These are phyloP conservation scores for Digitonthophagus gazella DNA, from an alignment of 2,888 invertebrate genomes.

Conservation along the genomic window DNA sequence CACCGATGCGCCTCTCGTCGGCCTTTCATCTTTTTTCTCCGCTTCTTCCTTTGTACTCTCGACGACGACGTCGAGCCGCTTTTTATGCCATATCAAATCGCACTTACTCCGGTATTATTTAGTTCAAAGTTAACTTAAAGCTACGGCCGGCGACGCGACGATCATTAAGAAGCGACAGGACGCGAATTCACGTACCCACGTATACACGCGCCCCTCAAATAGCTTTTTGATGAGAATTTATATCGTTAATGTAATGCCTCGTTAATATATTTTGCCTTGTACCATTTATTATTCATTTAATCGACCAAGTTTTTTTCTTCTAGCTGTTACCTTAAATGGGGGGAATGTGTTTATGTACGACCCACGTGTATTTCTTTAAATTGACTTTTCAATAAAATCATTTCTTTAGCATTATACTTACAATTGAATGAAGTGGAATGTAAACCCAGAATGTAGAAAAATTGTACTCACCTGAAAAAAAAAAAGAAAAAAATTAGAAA, in stretches of 20 bases:
- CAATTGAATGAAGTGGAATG: not conserved
- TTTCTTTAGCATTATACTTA: not conserved
- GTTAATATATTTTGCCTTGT: slow-evolving; percentile 28
- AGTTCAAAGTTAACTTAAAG: not conserved
- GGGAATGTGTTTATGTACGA: not conserved
- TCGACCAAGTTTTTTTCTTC: slow-evolving; percentile 6
- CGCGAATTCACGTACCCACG: slow-evolving; percentile 7
- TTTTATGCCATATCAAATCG: not conserved
- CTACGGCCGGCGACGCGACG: not conserved
- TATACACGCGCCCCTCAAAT: slow-evolving; percentile 17
- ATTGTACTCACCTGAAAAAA: slow-evolving; percentile 13
- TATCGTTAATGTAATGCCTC: slow-evolving; percentile 28
- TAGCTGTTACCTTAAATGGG: slow-evolving; percentile 1
- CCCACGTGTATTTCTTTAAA: not conserved
- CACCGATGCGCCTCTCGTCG: not conserved
- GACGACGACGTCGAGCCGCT: not conserved
- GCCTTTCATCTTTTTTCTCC: not conserved
- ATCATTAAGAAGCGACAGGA: slow-evolving; percentile 17
- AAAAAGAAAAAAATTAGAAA: slow-evolving; percentile 1
- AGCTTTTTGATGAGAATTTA: slow-evolving; percentile 29
- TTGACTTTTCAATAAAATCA: not conserved
- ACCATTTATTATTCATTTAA: slow-evolving; percentile 22
- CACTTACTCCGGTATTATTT: not conserved
- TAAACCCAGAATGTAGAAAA: no score
- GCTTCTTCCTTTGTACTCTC: not conserved